Percentiles rank a stretch among this genome's conserved stretches.
These are phyloP conservation scores for Lindbergichthys nudifrons DNA, from an alignment of 2,797 vertebrate species.

Conservation along the genomic window DNA sequence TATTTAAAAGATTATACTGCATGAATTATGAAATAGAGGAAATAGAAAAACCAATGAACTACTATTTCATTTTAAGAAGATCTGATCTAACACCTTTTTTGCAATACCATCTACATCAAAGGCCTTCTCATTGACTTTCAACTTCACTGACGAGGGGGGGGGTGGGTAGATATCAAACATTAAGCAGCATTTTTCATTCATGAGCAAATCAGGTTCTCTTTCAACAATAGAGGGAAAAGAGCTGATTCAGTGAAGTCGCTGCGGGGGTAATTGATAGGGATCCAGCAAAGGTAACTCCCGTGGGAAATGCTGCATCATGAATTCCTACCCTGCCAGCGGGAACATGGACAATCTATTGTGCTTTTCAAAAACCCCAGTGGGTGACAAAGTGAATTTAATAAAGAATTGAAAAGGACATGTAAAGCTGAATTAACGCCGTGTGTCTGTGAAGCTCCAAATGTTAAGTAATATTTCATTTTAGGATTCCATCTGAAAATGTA, in stretches of 20 bases:
- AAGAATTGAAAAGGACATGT: conserved; percentile 68
- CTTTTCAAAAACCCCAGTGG: conserved; percentile 47
- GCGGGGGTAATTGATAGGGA: conserved; percentile 84
- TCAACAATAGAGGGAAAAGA: conserved; percentile 80
- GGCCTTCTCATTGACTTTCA: conserved; percentile 62
- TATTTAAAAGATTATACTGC: conserved; percentile 24
- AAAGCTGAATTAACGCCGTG: conserved; percentile 61
- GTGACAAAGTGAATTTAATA: conserved; percentile 69
- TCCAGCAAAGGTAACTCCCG: conserved; percentile 77
- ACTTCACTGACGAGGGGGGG: conserved; percentile 47
- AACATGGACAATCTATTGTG: conserved; percentile 68
- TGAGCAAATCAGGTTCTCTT: conserved; percentile 81
- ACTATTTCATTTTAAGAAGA: conserved; percentile 55
- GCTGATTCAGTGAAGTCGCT: conserved; percentile 83
- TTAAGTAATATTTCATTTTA: conserved; percentile 25
- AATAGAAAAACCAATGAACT: conserved; percentile 63
- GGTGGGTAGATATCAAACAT: conserved; percentile 76
- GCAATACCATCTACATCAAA: conserved; percentile 74
- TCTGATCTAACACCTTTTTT: conserved; percentile 52
- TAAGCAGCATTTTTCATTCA: conserved; percentile 86
- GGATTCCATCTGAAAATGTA: conserved; percentile 2
- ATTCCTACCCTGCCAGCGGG: conserved; percentile 72
- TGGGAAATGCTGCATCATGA: conserved; percentile 79
- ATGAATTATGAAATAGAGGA: conserved; percentile 54
- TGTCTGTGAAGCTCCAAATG: conserved; percentile 39